A percentile compares a stretch with the other conserved stretches of the same genome.
These are phyloP conservation scores for Xiphophorus couchianus DNA, from an alignment of 2,113 vertebrate species.

Conservation along the genomic window DNA sequence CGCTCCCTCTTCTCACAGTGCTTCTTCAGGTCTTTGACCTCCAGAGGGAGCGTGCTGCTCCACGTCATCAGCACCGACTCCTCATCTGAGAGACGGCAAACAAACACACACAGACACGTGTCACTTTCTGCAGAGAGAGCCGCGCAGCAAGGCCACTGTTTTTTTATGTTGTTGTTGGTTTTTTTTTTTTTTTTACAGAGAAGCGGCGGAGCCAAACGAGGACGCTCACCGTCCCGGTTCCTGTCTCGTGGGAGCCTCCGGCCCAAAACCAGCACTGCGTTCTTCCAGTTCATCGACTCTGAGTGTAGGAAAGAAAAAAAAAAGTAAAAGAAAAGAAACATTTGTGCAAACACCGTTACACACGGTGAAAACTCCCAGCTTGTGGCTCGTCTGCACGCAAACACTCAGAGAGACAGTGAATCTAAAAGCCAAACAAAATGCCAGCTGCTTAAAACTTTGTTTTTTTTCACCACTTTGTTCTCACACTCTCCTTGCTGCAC, in stretches of 20 bases:
- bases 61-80: slow-evolving; percentile 88
- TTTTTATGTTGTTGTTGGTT: background rate
- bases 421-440: slow-evolving; percentile 7
- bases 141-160: slow-evolving; percentile 1
- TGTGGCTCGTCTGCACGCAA: slow-evolving; percentile 1
- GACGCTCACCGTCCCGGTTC: slow-evolving; percentile 78
- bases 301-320: slow-evolving; percentile 33
- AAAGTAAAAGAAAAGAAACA: background rate
- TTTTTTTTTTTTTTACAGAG: too few species aligned
- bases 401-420: background rate
- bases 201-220: background rate
- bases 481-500: background rate
- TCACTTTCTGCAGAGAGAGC: background rate
- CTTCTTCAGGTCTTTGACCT: slow-evolving; percentile 90
- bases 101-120: slow-evolving; percentile 14
- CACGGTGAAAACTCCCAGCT: background rate
- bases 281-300: slow-evolving; percentile 84
- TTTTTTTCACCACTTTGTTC: background rate
- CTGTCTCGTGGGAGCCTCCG: slow-evolving; percentile 74
- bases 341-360: background rate
- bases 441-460: background rate
- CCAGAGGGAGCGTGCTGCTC: slow-evolving; percentile 87
- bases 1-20: slow-evolving; percentile 87
- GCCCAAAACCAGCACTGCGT: slow-evolving; percentile 87
- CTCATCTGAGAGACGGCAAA: slow-evolving; percentile 76